phyloP scores from a whole-genome alignment of 2,113 vertebrate species.

The Macroglossus sobrinus region DNA sequence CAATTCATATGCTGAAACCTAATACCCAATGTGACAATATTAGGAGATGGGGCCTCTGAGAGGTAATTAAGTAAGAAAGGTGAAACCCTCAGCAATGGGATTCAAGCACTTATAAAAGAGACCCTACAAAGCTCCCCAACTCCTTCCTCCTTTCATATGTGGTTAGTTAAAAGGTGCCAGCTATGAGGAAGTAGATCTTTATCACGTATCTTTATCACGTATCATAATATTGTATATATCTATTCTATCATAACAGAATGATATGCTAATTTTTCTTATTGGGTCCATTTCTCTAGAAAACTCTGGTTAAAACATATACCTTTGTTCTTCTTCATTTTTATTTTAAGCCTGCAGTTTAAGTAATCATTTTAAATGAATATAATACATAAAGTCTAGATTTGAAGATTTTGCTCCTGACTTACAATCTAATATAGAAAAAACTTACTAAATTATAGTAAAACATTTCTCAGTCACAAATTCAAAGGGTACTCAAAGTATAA shows the following conservation, averaged over 20 bases:
- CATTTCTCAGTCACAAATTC: not conserved
- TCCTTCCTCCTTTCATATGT: accelerated
- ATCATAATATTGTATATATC: not conserved
- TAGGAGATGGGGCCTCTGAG: not conserved
- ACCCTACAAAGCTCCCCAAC: not conserved
- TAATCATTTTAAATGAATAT: not conserved
- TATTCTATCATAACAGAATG: not conserved
- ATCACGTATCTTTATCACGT: not conserved
- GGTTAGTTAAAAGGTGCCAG: not conserved
- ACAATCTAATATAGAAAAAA: not conserved
- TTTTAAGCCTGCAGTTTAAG: not conserved
- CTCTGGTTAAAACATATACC: not conserved
- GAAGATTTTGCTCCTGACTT: not conserved
- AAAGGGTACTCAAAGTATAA: not conserved
- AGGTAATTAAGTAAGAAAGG: not conserved
- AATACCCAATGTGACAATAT: not conserved
- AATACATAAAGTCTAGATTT: not conserved
- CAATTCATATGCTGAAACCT: not conserved
- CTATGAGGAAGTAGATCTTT: not conserved
- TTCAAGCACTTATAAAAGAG: not conserved
- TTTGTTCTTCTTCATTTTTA: not conserved
- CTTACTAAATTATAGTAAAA: not conserved
- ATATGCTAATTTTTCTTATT: not conserved
- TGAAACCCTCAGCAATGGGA: not conserved
- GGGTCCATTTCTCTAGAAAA: not conserved